A percentile compares a stretch with the other conserved stretches of the same genome.
phyloP scores from a whole-genome alignment of 2,888 invertebrate species.

The Ctenicera cuprea region DNA sequence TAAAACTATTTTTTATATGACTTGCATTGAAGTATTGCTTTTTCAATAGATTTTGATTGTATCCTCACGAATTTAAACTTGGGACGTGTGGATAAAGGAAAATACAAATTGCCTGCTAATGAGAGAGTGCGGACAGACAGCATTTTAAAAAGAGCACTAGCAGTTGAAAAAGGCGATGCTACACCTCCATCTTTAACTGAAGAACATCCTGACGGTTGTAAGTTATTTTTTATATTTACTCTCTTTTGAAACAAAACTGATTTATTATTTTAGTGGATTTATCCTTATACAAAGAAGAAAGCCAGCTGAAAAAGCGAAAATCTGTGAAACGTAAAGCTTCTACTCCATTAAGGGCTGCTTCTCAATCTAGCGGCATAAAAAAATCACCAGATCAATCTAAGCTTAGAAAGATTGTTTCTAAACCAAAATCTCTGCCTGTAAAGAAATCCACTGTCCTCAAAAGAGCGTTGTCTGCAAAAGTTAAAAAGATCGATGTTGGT shows the following conservation, averaged over 20 bases:
- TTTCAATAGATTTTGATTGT: constrained; percentile 85
- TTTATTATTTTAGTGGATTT: constrained; percentile 80
- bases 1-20: too few species aligned
- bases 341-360: constrained; percentile 52
- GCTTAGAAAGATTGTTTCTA: constrained; percentile 62
- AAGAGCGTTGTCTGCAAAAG: constrained; percentile 48
- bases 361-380: constrained; percentile 50
- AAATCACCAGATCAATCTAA: constrained; percentile 64
- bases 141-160: constrained; percentile 89
- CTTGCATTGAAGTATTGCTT: background rate
- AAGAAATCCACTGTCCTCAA: constrained; percentile 49
- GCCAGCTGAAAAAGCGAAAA: constrained; percentile 78
- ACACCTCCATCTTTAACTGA: constrained; percentile 80
- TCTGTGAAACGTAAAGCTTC: constrained; percentile 67
- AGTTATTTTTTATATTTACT: constrained; percentile 70
- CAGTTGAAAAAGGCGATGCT: constrained; percentile 84
- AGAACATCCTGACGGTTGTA: constrained; percentile 90
- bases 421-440: constrained; percentile 45
- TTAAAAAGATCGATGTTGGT: constrained; percentile 51
- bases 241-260: background rate
- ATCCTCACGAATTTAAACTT: constrained; percentile 90
- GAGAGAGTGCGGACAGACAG: constrained; percentile 87
- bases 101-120: constrained; percentile 81
- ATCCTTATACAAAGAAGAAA: constrained; percentile 88
- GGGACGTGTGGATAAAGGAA: constrained; percentile 82